A percentile compares a stretch with the other conserved stretches of the same genome.
phyloP scores from a whole-genome alignment of 1,140 invertebrate species.

The Brachionus calyciflorus region DNA sequence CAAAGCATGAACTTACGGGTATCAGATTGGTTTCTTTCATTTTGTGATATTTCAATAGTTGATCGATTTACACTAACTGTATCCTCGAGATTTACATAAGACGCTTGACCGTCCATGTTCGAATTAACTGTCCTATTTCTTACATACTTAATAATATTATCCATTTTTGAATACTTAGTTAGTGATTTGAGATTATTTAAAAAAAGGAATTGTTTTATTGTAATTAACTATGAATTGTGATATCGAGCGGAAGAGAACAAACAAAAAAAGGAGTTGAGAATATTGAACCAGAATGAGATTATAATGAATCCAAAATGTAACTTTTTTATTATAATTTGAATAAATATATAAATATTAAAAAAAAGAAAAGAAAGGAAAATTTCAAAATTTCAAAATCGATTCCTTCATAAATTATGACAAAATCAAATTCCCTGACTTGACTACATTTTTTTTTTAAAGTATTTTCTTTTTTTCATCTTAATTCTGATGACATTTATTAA shows the following conservation, averaged over 20 bases:
- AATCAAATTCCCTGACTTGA: no score
- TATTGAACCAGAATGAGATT: no score
- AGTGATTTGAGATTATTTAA: not conserved
- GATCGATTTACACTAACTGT: not conserved
- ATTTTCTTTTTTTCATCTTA: no score
- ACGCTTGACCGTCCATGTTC: not conserved
- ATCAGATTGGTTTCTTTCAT: not conserved
- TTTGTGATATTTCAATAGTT: not conserved
- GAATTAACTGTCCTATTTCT: not conserved
- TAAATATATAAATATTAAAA: not conserved
- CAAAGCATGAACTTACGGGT: not conserved
- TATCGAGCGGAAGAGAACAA: no score
- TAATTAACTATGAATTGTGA: no score
- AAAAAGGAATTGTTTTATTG: not conserved
- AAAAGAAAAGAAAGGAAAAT: not conserved
- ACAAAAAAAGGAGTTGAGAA: no score
- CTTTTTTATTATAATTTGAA: not conserved
- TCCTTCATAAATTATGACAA: slow-evolving; percentile 46
- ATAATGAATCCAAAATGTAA: not conserved
- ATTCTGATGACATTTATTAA: no score
- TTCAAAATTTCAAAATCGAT: not conserved
- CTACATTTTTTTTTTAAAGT: no score
- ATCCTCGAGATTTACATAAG: slow-evolving; percentile 5
- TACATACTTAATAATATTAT: slow-evolving; percentile 21
- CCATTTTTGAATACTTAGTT: not conserved